Evolutionary conservation across 2,113 vertebrate species (phyloP).

Genomic region (Microcebus lehilahytsara): DNA sequence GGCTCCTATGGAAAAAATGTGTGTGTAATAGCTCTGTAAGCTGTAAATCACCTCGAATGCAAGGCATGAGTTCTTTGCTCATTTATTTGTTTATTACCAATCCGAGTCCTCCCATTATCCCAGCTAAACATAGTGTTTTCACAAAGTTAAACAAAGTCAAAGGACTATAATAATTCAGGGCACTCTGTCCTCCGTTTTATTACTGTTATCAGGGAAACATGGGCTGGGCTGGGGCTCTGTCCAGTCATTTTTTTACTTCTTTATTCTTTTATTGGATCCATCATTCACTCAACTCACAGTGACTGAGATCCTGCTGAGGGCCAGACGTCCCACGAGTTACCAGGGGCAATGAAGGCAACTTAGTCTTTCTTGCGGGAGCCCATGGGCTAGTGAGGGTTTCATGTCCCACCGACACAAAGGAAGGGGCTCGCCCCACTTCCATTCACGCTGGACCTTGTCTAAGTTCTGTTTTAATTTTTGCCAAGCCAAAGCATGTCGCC

Average conservation of each 20-base stretch:
- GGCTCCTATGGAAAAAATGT: slow-evolving; percentile 42
- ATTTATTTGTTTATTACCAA: slow-evolving; percentile 59
- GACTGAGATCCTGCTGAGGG: neutral
- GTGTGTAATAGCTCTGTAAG: slow-evolving; percentile 14
- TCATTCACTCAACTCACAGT: neutral
- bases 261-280: slow-evolving; percentile 1
- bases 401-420: neutral
- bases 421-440: neutral
- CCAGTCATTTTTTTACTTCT: neutral
- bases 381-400: neutral
- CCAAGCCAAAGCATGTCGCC: neutral
- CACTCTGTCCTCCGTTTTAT: slow-evolving; percentile 16
- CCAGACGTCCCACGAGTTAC: neutral
- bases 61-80: slow-evolving; percentile 40
- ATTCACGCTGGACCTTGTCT: neutral
- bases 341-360: neutral
- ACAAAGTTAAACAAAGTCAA: slow-evolving; percentile 40
- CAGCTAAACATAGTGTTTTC: slow-evolving; percentile 42
- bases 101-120: slow-evolving; percentile 16
- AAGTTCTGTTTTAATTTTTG: neutral
- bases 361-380: neutral
- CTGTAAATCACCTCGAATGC: slow-evolving; percentile 24
- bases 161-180: neutral
- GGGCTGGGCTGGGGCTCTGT: neutral
- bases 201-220: neutral